These are phyloP conservation scores for Camelus dromedarius DNA, from an alignment of 2,113 vertebrate genomes.

Conservation along the genomic window DNA sequence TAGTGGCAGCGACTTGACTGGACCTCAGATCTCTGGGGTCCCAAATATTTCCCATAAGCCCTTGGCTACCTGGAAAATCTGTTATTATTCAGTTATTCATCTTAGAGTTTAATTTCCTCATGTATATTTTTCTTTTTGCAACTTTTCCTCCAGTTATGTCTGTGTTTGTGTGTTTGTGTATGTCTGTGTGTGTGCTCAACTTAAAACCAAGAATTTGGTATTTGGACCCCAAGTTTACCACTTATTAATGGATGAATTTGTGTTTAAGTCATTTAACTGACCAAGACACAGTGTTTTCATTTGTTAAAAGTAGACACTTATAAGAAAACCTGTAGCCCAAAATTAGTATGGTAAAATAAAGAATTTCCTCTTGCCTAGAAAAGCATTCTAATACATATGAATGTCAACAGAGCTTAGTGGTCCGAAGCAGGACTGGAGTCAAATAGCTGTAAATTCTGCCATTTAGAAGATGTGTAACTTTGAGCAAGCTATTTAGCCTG, in stretches of 20 bases:
- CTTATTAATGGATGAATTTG: not conserved
- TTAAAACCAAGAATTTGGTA: not conserved
- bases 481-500: not conserved
- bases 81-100: not conserved
- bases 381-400: not conserved
- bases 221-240: not conserved
- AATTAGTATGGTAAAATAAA: not conserved
- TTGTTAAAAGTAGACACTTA: not conserved
- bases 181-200: not conserved
- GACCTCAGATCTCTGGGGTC: not conserved
- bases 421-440: not conserved
- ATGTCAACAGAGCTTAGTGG: fast-evolving
- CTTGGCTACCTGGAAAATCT: not conserved
- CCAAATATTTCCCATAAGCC: not conserved
- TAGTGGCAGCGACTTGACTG: not conserved
- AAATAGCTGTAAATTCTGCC: not conserved
- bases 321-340: not conserved
- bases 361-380: not conserved
- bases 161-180: not conserved
- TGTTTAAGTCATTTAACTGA: constrained; percentile 9
- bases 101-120: not conserved
- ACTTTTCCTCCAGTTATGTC: not conserved
- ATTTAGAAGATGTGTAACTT: not conserved
- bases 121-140: not conserved
- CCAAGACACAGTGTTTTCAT: not conserved